These are phyloP conservation scores for Numenius phaeopus DNA, from an alignment of 2,797 vertebrate genomes.

Conservation along the genomic window DNA sequence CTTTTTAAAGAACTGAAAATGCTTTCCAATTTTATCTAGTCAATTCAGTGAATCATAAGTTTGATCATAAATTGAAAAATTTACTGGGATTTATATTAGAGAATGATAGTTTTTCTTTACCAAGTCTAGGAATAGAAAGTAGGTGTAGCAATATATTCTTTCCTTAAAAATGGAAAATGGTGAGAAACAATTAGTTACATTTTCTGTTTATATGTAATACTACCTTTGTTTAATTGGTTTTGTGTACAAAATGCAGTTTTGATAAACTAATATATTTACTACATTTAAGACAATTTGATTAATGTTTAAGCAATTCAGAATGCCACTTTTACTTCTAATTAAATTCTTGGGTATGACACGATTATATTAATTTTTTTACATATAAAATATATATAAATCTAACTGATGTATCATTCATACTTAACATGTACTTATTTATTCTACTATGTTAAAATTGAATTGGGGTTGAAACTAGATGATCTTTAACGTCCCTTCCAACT, in stretches of 20 bases:
- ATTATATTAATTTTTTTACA: neutral
- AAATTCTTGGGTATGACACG: neutral
- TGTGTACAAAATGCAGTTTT: neutral
- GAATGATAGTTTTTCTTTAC: neutral
- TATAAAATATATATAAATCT: neutral
- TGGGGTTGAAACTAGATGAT: neutral
- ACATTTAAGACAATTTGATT: neutral
- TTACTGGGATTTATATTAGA: neutral
- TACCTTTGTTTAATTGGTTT: neutral
- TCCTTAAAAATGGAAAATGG: neutral
- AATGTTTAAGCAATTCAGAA: neutral
- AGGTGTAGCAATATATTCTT: neutral
- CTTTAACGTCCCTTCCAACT: neutral
- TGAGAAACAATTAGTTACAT: neutral
- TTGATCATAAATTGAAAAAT: neutral
- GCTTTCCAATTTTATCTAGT: neutral
- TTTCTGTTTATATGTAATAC: neutral
- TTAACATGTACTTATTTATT: neutral
- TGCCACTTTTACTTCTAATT: neutral
- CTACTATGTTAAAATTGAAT: neutral
- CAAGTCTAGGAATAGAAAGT: neutral
- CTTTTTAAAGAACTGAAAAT: neutral
- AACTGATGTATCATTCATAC: neutral
- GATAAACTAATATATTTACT: neutral
- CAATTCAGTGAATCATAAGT: neutral